A percentile compares a stretch with the other conserved stretches of the same genome.
Conservation (phyloP, 2,888 invertebrate genomes). For the Aquatica leii region DNA sequence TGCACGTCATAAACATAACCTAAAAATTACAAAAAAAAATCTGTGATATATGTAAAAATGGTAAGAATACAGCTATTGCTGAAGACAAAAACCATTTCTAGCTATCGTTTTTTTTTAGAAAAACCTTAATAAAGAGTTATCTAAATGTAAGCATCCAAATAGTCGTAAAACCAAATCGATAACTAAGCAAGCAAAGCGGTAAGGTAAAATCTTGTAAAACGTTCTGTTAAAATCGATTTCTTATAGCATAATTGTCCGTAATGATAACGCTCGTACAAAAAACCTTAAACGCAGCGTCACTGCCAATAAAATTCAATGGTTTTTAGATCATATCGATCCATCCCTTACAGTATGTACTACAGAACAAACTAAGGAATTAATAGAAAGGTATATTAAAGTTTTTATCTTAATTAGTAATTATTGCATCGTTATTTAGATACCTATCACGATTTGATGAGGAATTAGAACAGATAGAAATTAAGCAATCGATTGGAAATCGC, state of each 20-base stretch:
- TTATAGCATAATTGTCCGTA: slow-evolving; percentile 15
- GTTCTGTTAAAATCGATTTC: neutral
- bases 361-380: slow-evolving; percentile 67
- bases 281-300: slow-evolving; percentile 76
- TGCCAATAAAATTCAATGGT: slow-evolving; percentile 83
- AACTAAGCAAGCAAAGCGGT: slow-evolving; percentile 74
- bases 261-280: slow-evolving; percentile 61
- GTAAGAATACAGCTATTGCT: no score
- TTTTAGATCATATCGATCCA: slow-evolving; percentile 71
- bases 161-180: slow-evolving; percentile 82
- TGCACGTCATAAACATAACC: no score
- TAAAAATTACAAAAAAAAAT: no score
- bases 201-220: slow-evolving; percentile 36
- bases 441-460: slow-evolving; percentile 77
- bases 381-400: slow-evolving; percentile 62
- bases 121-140: slow-evolving; percentile 62
- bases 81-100: no score
- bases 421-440: slow-evolving; percentile 59
- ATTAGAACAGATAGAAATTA: slow-evolving; percentile 78
- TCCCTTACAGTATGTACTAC: slow-evolving; percentile 65
- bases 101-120: no score
- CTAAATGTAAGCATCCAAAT: slow-evolving; percentile 80
- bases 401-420: neutral
- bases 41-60: no score
- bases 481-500: slow-evolving; percentile 79